phyloP scores from a whole-genome alignment of 2,113 vertebrate species.

The Circaetus cinerascens region DNA sequence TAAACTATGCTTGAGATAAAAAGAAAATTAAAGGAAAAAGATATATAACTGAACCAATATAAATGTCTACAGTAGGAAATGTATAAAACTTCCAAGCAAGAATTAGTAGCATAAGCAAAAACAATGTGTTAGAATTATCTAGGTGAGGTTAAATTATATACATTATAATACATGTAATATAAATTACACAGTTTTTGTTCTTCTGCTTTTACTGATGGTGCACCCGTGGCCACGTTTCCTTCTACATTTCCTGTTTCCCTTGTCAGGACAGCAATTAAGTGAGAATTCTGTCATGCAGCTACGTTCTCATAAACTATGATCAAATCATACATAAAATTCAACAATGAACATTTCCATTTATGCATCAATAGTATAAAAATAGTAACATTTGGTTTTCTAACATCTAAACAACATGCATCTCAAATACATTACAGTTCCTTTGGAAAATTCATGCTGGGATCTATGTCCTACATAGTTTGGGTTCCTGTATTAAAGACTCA shows the following conservation, averaged over 20 bases:
- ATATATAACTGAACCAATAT: background rate
- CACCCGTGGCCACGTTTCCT: background rate
- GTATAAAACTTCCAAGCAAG: background rate
- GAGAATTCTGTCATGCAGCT: background rate
- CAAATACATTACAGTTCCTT: background rate
- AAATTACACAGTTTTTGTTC: background rate
- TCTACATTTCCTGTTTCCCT: background rate
- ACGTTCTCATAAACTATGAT: background rate
- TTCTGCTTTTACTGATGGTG: background rate
- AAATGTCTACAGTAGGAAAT: background rate
- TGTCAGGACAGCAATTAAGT: background rate
- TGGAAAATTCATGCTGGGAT: background rate
- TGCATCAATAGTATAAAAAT: background rate
- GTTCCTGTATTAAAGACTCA: background rate
- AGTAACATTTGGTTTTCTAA: background rate
- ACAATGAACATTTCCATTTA: background rate
- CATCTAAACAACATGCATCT: background rate
- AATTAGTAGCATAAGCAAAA: background rate
- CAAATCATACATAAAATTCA: background rate
- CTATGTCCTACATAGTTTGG: background rate
- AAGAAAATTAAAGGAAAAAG: background rate
- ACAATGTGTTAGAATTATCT: background rate
- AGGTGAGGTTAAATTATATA: background rate
- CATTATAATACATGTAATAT: background rate
- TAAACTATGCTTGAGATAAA: background rate